Evolutionary conservation across 1,140 invertebrate species (phyloP).

Genomic region (Calliopsis andreniformis): DNA sequence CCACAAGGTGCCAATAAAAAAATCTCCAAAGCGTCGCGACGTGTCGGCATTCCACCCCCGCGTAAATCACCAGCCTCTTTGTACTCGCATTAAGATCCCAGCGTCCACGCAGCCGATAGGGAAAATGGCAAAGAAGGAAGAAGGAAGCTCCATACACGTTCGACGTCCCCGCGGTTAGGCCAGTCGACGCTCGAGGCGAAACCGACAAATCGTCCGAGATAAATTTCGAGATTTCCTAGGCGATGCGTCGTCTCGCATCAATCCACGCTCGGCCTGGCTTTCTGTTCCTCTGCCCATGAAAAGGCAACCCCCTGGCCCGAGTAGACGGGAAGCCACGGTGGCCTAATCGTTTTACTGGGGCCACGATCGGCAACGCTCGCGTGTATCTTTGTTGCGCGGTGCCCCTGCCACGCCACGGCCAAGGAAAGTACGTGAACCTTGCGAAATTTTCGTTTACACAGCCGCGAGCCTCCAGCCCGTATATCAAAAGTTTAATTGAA

Average conservation of each 20-base stretch:
- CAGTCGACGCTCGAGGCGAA: conserved; percentile 42
- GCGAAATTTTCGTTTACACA: conserved; percentile 82
- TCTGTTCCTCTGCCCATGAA: conserved; percentile 18
- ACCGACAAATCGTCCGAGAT: conserved; percentile 75
- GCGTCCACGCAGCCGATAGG: too few species aligned
- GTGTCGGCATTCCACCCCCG: too few species aligned
- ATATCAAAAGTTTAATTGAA: conserved; percentile 83
- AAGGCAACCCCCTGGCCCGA: too few species aligned
- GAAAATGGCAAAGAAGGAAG: conserved; percentile 32
- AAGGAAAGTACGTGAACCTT: conserved; percentile 79
- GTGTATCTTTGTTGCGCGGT: conserved; percentile 29
- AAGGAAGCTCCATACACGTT: background rate
- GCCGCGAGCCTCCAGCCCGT: conserved; percentile 76
- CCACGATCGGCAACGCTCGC: conserved; percentile 36
- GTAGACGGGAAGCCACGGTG: background rate
- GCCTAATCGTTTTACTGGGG: conserved; percentile 80
- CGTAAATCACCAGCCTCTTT: conserved; percentile 27
- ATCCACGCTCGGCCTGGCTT: conserved; percentile 12
- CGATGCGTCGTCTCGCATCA: conserved; percentile 54
- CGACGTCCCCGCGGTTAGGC: conserved; percentile 50
- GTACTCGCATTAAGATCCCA: background rate
- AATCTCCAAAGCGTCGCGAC: too few species aligned
- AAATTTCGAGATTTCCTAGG: conserved; percentile 74
- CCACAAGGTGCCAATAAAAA: too few species aligned
- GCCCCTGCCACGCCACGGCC: conserved; percentile 41